A percentile compares a stretch with the other conserved stretches of the same genome.
Conservation (phyloP, 92 coral and sea anemone genomes). For the Heteractis magnifica region DNA sequence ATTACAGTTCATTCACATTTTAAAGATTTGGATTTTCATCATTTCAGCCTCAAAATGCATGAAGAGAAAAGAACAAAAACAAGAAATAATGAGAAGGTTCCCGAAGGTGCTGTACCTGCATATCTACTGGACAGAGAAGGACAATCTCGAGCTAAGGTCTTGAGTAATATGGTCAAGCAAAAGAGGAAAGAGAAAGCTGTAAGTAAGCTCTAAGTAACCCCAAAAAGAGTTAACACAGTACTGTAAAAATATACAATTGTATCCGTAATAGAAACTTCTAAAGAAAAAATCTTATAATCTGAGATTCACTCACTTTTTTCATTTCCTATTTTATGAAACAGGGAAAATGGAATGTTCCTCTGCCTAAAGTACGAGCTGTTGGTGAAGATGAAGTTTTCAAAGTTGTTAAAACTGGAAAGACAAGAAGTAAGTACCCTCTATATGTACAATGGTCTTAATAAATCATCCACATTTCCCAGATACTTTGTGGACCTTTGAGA, state of each 20-base stretch:
- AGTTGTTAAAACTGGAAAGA: conserved; percentile 87
- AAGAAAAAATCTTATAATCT: too few species aligned
- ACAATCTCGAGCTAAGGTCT: conserved; percentile 95
- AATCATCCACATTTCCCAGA: neutral
- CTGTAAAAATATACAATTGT: too few species aligned
- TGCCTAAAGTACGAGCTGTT: conserved; percentile 98
- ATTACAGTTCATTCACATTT: neutral
- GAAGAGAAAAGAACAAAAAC: conserved; percentile 90
- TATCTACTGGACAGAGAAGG: conserved; percentile 97
- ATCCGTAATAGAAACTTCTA: too few species aligned
- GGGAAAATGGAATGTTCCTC: conserved; percentile 99
- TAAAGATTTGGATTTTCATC: neutral
- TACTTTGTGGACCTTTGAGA: too few species aligned
- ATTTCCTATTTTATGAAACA: neutral
- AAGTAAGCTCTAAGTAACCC: conserved; percentile 23
- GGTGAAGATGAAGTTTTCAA: conserved; percentile 99
- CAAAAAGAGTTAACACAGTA: too few species aligned
- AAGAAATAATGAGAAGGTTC: conserved; percentile 84
- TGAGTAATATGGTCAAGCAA: conserved; percentile 98
- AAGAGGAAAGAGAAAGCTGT: conserved; percentile 99
- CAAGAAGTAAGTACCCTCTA: conserved; percentile 69
- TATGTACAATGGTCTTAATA: neutral
- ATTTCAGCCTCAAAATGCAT: conserved; percentile 57
- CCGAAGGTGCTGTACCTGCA: conserved; percentile 98
- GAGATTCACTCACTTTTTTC: neutral